phyloP scores from a whole-genome alignment of 2,797 vertebrate genomes.

The Jordanella pulchra region DNA sequence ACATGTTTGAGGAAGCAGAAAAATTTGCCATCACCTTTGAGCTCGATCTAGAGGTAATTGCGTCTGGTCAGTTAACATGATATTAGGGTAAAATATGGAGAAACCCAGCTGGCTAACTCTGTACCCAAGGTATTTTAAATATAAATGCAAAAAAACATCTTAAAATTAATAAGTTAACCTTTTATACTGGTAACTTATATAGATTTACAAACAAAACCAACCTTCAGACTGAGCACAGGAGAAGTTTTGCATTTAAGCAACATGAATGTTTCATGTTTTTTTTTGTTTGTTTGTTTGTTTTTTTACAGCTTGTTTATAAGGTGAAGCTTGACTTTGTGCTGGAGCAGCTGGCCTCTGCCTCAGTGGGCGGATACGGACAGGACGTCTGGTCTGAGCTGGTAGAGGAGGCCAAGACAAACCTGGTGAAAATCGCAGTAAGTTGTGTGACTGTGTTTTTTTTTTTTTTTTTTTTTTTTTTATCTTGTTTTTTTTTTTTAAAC shows the following conservation, averaged over 20 bases:
- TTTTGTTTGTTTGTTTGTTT: conserved; percentile 5
- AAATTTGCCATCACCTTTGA: conserved; percentile 93
- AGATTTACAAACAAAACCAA: too few relatives aligned
- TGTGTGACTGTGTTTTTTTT: background rate
- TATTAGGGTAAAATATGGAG: too few relatives aligned
- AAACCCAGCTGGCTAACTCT: background rate
- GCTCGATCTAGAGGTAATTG: conserved; percentile 90
- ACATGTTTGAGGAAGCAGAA: conserved; percentile 94
- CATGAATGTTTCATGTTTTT: background rate
- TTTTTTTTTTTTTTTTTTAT: conserved; percentile 3
- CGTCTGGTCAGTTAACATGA: background rate
- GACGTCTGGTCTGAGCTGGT: conserved; percentile 83
- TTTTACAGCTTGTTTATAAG: conserved; percentile 91
- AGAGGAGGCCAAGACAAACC: conserved; percentile 88
- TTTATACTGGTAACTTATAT: background rate
- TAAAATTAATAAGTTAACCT: too few relatives aligned
- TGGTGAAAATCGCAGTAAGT: conserved; percentile 90
- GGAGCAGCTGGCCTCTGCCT: conserved; percentile 89
- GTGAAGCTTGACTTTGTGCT: conserved; percentile 91
- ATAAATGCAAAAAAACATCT: too few relatives aligned
- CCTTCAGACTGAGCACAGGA: too few relatives aligned
- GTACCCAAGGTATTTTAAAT: background rate
- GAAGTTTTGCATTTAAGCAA: too few relatives aligned
- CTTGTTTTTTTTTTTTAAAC: conserved; percentile 6
- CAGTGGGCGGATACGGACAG: conserved; percentile 71